phyloP scores from a whole-genome alignment of 1,140 invertebrate species.

The Epicauta chinensis region DNA sequence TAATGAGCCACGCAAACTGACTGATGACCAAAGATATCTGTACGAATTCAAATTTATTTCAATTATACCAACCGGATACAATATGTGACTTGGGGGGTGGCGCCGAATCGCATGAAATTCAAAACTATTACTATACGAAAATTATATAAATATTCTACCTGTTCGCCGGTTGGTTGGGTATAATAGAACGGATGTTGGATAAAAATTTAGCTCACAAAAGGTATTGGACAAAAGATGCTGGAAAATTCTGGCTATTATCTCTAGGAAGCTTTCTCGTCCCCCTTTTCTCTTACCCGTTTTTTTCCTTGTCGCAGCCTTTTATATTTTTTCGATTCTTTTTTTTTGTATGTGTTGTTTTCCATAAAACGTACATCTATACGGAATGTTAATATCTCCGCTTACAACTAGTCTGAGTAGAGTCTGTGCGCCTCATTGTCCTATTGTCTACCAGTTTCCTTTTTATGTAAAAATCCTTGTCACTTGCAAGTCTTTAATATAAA shows the following conservation, averaged over 20 bases:
- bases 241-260: constrained; percentile 13
- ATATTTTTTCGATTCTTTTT: too few species aligned
- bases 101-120: too few species aligned
- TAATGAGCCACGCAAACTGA: too few species aligned
- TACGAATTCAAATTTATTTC: too few species aligned
- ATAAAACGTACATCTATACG: constrained; percentile 8
- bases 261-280: constrained; percentile 1
- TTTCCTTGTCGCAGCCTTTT: too few species aligned
- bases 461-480: constrained; percentile 7
- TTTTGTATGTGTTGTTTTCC: not conserved
- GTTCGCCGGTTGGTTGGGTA: constrained; percentile 9
- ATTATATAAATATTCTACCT: too few species aligned
- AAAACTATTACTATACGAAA: not conserved
- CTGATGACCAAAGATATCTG: too few species aligned
- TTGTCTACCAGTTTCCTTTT: constrained; percentile 19
- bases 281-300: too few species aligned
- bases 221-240: constrained; percentile 11
- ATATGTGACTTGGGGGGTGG: too few species aligned
- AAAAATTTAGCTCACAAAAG: constrained; percentile 14
- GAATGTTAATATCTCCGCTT: constrained; percentile 5
- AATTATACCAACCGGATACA: too few species aligned
- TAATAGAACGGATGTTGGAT: constrained; percentile 14
- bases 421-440: constrained; percentile 12
- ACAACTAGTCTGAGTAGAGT: constrained; percentile 2
- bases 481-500: constrained; percentile 2